Evolutionary conservation across 2,888 invertebrate genomes (phyloP), one percentile per base, ranked within the genome.

Genomic region (Spatulosminthurus flaviceps): DNA sequence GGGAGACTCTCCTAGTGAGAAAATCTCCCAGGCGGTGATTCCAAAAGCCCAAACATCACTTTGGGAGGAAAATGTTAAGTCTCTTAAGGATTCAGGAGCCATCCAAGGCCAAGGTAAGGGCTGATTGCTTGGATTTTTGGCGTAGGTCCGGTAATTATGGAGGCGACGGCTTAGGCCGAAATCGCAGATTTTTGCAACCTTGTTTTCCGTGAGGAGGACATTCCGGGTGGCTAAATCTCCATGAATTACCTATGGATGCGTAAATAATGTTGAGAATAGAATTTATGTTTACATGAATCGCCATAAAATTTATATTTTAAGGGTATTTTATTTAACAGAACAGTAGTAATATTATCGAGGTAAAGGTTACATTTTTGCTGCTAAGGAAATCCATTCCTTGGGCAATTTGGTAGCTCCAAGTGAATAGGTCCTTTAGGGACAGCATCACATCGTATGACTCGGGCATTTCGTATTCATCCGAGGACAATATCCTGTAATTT

Each of bases 51-150:
- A 77, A 0, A 77, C 77, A n/a, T 77, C 77, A 2, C 43, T 26
- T 42, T 22, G 16, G 0, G 69, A 24, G 1, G 70, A 70, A 22
- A 77, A 77, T 9, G 70, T 70, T 28, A 77, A 71, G 28, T 70
- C 29, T 9, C n/a, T 28, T 11, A 77, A 21, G 5, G 77, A 22
- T 28, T 77, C 77, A 16, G 77, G 77, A 0, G 77, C 70, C 60
- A 77, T 28, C 77, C 71, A 77, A 7, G 77, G 69, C 77, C 77
- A 77, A 0, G 77, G 77, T 16, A 77, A 24, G 4, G 77, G 77
- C 21, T 70, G 51, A 41, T 41, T 22, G 16, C 43, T 61, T 1
- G 22, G 42, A n/a, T 29, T 69, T 77, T 60, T 70, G 26, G 69
- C 26, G 21, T 77, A 77, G 16, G 29, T 61, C 22, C 70, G 69